Conservation (phyloP, 2,113 vertebrate genomes). For the Xiphias gladius region DNA sequence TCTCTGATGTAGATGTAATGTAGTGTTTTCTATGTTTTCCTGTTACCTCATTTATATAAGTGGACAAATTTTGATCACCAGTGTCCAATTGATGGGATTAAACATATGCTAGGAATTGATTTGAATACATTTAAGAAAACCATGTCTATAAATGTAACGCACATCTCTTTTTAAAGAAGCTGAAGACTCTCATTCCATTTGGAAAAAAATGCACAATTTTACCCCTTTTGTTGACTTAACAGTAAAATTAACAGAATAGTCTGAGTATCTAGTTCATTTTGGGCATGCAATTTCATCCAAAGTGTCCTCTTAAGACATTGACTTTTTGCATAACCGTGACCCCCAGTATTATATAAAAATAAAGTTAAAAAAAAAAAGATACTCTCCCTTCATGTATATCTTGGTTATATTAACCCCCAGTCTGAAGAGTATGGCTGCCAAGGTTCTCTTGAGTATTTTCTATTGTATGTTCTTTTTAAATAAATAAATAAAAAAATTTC, state of each 20-base stretch:
- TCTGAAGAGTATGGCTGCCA: slow-evolving; percentile 29
- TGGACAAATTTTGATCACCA: background rate
- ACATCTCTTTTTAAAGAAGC: background rate
- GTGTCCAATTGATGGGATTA: background rate
- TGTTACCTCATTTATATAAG: background rate
- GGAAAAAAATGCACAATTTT: background rate
- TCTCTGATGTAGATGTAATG: slow-evolving; percentile 12
- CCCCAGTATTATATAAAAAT: background rate
- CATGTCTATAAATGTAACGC: background rate
- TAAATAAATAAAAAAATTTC: slow-evolving; percentile 15
- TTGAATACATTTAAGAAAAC: background rate
- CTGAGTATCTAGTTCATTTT: background rate
- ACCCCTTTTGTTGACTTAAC: background rate
- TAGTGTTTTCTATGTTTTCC: background rate
- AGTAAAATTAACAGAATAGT: background rate
- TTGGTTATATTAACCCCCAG: slow-evolving; percentile 52
- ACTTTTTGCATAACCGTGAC: background rate
- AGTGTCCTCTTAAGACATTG: background rate
- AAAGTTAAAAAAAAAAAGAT: background rate
- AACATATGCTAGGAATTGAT: background rate
- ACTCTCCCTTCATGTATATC: slow-evolving; percentile 31
- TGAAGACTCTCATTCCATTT: background rate
- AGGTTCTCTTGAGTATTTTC: slow-evolving; percentile 56
- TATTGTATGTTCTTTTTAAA: slow-evolving; percentile 65
- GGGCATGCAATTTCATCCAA: background rate